Evolutionary conservation across 2,113 vertebrate genomes (phyloP), one percentile per base, ranked within the genome.

Genomic region (Rhinolophus ferrumequinum): DNA sequence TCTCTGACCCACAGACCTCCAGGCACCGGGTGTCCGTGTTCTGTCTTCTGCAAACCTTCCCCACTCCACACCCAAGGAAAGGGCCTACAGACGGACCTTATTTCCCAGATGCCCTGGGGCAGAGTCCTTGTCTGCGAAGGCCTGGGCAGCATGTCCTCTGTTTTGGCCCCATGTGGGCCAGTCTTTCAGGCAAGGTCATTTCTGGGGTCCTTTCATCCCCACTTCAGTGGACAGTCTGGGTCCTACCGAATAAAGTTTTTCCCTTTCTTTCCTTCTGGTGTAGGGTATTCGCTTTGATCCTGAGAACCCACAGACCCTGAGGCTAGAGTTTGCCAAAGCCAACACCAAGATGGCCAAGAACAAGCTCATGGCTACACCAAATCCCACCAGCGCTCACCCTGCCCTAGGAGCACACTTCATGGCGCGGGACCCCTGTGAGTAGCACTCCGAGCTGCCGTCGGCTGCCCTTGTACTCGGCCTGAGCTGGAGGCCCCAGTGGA

Each of bases 331-430:
- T 98, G 99, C 99, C 97, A 99, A 99, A 99, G 99, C 99, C 98
- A 99, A 99, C 99, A 99, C 99, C 98, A 99, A 99, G 99, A 99
- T 99, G 99, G 99, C 99, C 98, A 99, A 99, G 99, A 99, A 99
- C 99, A 99, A 99, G 98, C 99, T 99, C 98, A 99, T 99, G 99
- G 99, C 99, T 82, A 99, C 99, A 56, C 99, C 99, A 73, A 99
- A 99, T 97, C 99, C 99, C 98, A 99, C 99, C 99, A 99, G 99
- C 95, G 98, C 99, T 98, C 99, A 99, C 99, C 99, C 99, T 56
- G 99, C 99, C 99, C 98, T 99, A 98, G 99, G 99, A 67, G 99
- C 99, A 95, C 99, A 99, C 99, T 99, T 99, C 99, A 99, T 99
- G 98, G 99, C 99, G 98, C 99, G 99, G 98, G 99, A 99, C 99